Evolutionary conservation across 2,113 vertebrate species (phyloP).

Genomic region (Pleuronectes platessa): DNA sequence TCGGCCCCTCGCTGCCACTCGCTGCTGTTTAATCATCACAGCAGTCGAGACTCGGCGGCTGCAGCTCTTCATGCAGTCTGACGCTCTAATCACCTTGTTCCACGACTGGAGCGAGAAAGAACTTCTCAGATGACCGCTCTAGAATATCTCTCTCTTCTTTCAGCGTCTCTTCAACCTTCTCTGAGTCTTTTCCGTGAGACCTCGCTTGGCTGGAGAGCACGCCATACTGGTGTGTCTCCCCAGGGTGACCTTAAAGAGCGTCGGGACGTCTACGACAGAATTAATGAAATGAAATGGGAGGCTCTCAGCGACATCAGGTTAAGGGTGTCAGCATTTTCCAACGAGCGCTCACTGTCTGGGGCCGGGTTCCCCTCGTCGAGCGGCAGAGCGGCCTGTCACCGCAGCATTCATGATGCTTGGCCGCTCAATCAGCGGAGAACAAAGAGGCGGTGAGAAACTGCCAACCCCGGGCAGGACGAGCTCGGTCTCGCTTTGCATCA

Average conservation of each 20-base stretch:
- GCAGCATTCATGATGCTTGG: constrained; percentile 47
- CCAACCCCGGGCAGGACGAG: constrained; percentile 49
- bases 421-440: constrained; percentile 41
- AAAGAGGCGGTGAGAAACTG: constrained; percentile 15
- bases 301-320: constrained; percentile 23
- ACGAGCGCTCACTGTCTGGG: constrained; percentile 23
- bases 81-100: constrained; percentile 45
- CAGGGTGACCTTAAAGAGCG: constrained; percentile 35
- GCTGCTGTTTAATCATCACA: constrained; percentile 50
- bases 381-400: constrained; percentile 19
- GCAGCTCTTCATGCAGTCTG: constrained; percentile 39
- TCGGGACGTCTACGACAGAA: constrained; percentile 27
- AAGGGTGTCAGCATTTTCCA: constrained; percentile 48
- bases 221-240: neutral
- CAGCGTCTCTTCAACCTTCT: neutral
- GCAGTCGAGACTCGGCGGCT: constrained; percentile 16
- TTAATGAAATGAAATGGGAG: constrained; percentile 31
- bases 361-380: constrained; percentile 45
- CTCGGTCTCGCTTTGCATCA: constrained; percentile 58
- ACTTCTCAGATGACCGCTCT: constrained; percentile 24
- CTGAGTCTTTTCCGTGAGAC: neutral
- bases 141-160: constrained; percentile 19
- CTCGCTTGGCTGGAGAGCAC: too few species aligned
- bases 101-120: constrained; percentile 22
- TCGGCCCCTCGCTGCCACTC: constrained; percentile 4